These are phyloP conservation scores for Cepphus grylle DNA, from an alignment of 2,113 vertebrate species.

Conservation along the genomic window DNA sequence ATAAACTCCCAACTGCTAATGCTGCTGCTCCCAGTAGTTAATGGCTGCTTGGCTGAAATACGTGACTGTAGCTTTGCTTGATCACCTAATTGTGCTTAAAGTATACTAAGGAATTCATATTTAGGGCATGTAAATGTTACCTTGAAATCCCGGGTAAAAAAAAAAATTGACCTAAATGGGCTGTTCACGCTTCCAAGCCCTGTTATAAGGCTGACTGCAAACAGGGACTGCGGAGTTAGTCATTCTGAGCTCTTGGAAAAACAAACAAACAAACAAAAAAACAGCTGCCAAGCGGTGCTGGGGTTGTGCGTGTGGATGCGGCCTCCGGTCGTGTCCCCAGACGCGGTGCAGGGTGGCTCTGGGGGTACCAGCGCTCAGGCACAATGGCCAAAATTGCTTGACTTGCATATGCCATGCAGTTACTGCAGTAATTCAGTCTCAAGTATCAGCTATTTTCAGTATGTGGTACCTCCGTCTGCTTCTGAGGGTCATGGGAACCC, in stretches of 20 bases:
- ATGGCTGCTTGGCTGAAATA: neutral
- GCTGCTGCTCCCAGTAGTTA: slow-evolving; percentile 1
- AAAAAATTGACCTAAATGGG: neutral
- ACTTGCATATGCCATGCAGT: neutral
- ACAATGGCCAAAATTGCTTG: neutral
- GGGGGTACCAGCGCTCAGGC: neutral
- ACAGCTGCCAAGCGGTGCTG: neutral
- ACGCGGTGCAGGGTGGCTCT: accelerated
- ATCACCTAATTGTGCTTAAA: slow-evolving; percentile 12
- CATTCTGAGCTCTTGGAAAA: neutral
- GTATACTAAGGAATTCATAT: neutral
- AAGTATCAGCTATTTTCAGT: neutral
- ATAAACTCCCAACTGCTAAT: neutral
- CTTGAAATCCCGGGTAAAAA: neutral
- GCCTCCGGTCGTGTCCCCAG: accelerated
- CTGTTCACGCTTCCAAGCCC: neutral
- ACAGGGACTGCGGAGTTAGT: neutral
- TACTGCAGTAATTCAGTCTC: neutral
- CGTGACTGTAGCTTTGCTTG: neutral
- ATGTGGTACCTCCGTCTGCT: neutral
- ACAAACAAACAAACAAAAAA: neutral
- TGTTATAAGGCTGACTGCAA: neutral
- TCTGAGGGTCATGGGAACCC: neutral
- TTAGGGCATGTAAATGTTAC: slow-evolving; percentile 22
- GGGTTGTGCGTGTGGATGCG: neutral